These are phyloP conservation scores for Mus minutoides DNA, from an alignment of 2,797 vertebrate genomes.

Conservation along the genomic window DNA sequence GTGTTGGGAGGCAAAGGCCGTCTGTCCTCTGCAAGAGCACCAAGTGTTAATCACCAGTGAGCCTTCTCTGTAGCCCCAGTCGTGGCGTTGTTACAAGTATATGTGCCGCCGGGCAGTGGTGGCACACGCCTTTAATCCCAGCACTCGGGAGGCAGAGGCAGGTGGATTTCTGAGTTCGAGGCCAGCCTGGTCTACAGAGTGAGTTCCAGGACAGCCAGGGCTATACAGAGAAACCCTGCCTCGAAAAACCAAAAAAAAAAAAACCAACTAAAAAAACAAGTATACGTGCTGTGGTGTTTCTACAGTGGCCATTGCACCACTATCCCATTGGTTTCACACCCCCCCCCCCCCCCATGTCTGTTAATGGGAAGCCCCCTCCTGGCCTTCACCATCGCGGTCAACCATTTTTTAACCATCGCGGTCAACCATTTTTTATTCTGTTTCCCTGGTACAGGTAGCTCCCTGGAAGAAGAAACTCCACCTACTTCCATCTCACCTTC, in stretches of 20 bases:
- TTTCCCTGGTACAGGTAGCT: neutral
- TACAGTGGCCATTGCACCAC: neutral
- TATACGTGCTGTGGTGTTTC: constrained; percentile 44
- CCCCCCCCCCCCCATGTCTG: neutral
- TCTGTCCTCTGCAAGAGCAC: neutral
- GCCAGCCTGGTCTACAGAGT: too few species aligned
- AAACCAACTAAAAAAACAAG: too few species aligned
- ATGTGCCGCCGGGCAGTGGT: too few species aligned
- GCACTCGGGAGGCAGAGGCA: too few species aligned
- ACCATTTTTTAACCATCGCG: neutral
- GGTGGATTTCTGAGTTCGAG: too few species aligned
- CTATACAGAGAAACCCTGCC: too few species aligned
- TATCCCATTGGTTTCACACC: neutral
- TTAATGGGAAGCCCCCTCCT: neutral
- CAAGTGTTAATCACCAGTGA: neutral
- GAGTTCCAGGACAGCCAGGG: too few species aligned
- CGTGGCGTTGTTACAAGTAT: constrained; percentile 5
- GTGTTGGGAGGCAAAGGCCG: neutral
- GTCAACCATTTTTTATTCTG: neutral
- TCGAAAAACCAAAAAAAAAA: too few species aligned
- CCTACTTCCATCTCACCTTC: neutral
- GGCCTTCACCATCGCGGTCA: neutral
- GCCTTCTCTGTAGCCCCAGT: neutral
- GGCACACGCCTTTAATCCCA: too few species aligned
- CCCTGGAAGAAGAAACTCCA: neutral